Conservation (phyloP, 92 coral and sea anemone species). For the Epizoanthus scotinus region DNA sequence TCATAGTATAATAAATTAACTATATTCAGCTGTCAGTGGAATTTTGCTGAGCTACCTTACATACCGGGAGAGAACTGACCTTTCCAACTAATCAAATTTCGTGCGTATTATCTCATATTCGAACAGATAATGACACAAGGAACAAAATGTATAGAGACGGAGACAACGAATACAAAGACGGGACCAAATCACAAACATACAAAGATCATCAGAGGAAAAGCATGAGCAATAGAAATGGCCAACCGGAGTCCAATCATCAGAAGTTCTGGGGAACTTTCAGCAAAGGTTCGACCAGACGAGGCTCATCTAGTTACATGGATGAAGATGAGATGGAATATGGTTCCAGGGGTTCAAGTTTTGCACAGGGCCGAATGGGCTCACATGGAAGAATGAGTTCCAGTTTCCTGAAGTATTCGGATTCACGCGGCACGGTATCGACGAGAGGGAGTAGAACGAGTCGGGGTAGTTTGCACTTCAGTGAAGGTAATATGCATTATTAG, state of each 20-base stretch:
- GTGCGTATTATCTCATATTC: neutral
- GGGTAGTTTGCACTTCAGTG: slow-evolving; percentile 36
- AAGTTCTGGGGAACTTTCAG: slow-evolving; percentile 35
- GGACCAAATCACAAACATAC: neutral
- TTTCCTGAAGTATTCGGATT: slow-evolving; percentile 27
- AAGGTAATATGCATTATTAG: neutral
- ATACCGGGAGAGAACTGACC: too few species aligned
- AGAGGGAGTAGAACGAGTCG: slow-evolving; percentile 41
- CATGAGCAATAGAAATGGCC: neutral
- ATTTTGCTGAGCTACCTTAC: too few species aligned
- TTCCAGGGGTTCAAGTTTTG: slow-evolving; percentile 33
- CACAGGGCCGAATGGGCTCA: slow-evolving; percentile 1
- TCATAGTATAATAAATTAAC: too few species aligned
- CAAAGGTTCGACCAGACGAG: slow-evolving; percentile 11
- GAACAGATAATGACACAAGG: neutral
- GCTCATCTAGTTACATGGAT: neutral
- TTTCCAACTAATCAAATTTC: too few species aligned
- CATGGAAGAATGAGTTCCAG: slow-evolving; percentile 34
- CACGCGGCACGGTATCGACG: slow-evolving; percentile 26
- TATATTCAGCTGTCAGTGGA: too few species aligned
- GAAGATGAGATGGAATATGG: neutral
- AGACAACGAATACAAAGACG: neutral
- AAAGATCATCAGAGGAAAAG: neutral
- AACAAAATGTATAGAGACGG: neutral
- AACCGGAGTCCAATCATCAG: slow-evolving; percentile 25